Evolutionary conservation across 2,113 vertebrate species (phyloP), one percentile per base, ranked within the genome.

Genomic region (Gobio gobio): DNA sequence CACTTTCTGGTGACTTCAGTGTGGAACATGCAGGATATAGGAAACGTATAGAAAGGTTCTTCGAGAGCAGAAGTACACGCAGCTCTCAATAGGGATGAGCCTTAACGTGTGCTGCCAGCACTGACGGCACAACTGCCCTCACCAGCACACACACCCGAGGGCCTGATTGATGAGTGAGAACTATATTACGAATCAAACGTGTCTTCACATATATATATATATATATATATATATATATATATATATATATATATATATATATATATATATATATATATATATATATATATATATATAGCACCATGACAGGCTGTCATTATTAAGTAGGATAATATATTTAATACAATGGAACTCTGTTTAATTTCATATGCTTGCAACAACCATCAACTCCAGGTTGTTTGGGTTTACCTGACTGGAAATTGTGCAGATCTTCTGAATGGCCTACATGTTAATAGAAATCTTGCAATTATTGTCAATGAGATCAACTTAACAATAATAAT

Each of bases 61-160:
- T 47, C 13, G 14, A 80, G 43, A 64, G n/a, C 54, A 58, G 51
- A 20, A 5, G 33, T 36, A 43, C 33, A 12, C 45, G 33, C 40
- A 10, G 78, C 78, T 64, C 16, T 81, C 79, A 68, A 24, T 58
- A 10, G 26, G 66, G 64, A 82, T 83, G 66, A 56, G 81, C 66
- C 22, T 58, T 49, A 83, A 83, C 81, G 3, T 72, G 81, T 70
- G 8, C 45, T 82, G 63, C 26, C 63, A 82, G 61, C 26, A 47
- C n/a, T 49, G 72, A 74, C 43, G 72, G 72, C 13, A 16, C 72
- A 49, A 51, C 49, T 83, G 51, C 49, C 49, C 18, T 36, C 24
- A 56, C 47, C 66, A 64, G n/a, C 64, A 70, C 64, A 68, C 33
- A 36, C 20, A 70, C 43, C 47, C 0, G 33, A 64, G 22, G 49